Base-by-base conservation (phyloP, 1,140 invertebrate species). In the Pseudomyrmex gracilis region DNA sequence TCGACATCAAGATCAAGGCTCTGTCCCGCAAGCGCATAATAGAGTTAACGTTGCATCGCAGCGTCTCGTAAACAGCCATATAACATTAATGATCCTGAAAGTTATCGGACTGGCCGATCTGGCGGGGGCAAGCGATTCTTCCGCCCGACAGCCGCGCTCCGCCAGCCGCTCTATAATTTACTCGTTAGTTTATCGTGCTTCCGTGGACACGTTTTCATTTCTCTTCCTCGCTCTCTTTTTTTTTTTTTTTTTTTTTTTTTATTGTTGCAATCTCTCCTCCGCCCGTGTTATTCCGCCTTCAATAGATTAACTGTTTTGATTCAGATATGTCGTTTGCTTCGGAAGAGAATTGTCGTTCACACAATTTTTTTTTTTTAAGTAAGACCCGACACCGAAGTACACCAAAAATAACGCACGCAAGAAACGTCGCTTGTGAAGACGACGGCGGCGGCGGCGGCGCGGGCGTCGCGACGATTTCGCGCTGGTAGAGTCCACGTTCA, bases 151-250 rank as follows among this genome's bases (percentile, higher is more conserved):
- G 82, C 47, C 82, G 85, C 89, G 87, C 49, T 34, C 71, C 71
- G 22, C 2, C 89, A 87, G 82, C 89, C 87, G 76, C 91, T 88
- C 92, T 89, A 90, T 92, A 92, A 93, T 93, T 93, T 92, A 90
- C 91, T 93, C 91, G 91, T 93, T 93, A 93, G 87, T 86, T 89
- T 86, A 53, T 83, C 67, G 83, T 74, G 63, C 82, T 84, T 82
- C 73, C 61, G 84, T 83, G 82, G 73, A 66, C 61, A 67, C 58
- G 67, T 80, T 66, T 78, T 43, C 64, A 67, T 68, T 49, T 68
- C 64, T 17, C 73, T 77, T 73, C 34, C 34, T 34, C 34, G 4
- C 34, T 34, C 34, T 34, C 34, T 34, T 5, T 34, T 34, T 49
- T 22, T 45, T 43, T 73, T 49, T 22, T 45, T 43, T 73, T n/a